Base-by-base conservation (phyloP, 2,113 vertebrate species). In the Prionailurus viverrinus region DNA sequence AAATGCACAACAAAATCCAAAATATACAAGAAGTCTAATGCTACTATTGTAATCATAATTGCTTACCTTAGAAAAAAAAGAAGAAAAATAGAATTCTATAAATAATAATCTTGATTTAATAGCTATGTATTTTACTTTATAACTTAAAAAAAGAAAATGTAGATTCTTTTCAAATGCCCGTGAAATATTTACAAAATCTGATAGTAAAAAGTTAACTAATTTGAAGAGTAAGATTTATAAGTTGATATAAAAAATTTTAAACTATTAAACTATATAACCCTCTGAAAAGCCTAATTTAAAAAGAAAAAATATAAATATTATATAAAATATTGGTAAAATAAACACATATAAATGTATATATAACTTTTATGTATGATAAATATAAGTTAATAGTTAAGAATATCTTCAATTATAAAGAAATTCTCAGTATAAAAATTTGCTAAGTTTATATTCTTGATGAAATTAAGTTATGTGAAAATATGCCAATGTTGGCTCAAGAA, bases 261-360 rank as follows among this genome's bases (percentile, higher is more conserved):
- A 58, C 61, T 78, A 36, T 91, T 69, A 48, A 87, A 48, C 48
- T 45, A 80, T 53, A 58, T 16, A 78, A 48, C 18, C 21, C 9
- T 85, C 13, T 53, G 39, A 4, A 61, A 90, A 66, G 58, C 31
- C 45, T 55, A 41, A 90, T n/a, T 89, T 74, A 41, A 95, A 71
- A 88, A 69, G 19, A 79, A 94, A 89, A 89, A 79, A 25, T 74
- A 41, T 7, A 94, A 82, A 53, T 27, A n/a, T 81, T 63, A 80
- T 68, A 51, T 3, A 71, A 89, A 79, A 63, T 61, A 33, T 45
- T 41, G 16, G n/a, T 66, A 41, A 81, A 91, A 55, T 69, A 91
- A 68, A 69, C 5, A 91, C 25, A 92, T 31, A 41, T 53, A 68
- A 80, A 39, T 91, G 25, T 23, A 36, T 78, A 14, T 19, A 53